Percentiles rank a stretch among this genome's conserved stretches.
These are phyloP conservation scores for Hypocryptadius cinnamomeus DNA, from an alignment of 2,113 vertebrate species.

Conservation along the genomic window DNA sequence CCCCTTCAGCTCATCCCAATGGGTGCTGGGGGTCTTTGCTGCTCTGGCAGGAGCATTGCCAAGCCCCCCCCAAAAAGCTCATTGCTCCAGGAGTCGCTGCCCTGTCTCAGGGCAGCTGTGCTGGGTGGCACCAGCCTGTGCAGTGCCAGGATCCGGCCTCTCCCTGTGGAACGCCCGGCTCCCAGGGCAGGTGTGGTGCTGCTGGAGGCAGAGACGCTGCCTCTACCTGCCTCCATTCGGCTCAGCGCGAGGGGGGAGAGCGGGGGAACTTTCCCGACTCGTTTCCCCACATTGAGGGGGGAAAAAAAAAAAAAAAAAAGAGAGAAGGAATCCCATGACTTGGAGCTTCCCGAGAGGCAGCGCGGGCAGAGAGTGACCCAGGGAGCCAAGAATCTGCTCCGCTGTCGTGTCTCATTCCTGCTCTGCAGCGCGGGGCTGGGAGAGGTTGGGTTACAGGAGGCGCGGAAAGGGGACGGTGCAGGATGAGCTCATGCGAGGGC, in stretches of 20 bases:
- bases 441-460: conserved; percentile 20
- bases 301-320: no score
- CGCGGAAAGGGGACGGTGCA: background rate
- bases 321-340: background rate
- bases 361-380: background rate
- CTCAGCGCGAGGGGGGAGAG: background rate
- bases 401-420: background rate
- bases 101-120: background rate
- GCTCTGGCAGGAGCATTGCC: background rate
- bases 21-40: background rate
- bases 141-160: background rate
- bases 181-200: background rate
- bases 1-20: background rate
- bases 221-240: background rate
- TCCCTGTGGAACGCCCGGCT: background rate
- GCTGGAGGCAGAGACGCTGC: background rate
- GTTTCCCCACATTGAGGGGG: background rate
- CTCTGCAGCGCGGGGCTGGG: background rate
- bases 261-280: background rate
- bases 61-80: background rate
- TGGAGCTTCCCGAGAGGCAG: background rate
- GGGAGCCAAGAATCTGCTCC: background rate
- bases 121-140: background rate
- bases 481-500: conserved; percentile 8
- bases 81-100: background rate